Conservation (phyloP, 2,113 vertebrate species). For the Hypocryptadius cinnamomeus region DNA sequence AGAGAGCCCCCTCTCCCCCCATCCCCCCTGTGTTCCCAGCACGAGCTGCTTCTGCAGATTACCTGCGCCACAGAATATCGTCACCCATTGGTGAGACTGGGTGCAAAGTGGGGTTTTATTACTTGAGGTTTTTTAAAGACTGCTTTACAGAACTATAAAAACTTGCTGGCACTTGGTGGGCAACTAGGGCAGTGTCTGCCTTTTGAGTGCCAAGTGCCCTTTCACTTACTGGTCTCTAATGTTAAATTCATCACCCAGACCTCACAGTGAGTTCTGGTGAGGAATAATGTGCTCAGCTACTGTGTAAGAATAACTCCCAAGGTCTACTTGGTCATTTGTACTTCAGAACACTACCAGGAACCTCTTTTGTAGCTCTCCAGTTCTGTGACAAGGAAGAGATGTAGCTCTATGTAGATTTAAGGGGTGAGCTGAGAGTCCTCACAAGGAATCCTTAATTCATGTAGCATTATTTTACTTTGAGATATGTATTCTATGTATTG, state of each 20-base stretch:
- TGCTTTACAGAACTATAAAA: background rate
- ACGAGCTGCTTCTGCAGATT: conserved; percentile 86
- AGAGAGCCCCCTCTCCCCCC: conserved; percentile 85
- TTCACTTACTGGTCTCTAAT: background rate
- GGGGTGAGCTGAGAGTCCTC: background rate
- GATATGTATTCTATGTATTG: background rate
- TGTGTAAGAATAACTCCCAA: background rate
- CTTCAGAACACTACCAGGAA: background rate
- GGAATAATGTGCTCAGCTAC: background rate
- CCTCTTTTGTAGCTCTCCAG: background rate
- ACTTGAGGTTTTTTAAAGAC: background rate
- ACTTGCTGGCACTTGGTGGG: background rate
- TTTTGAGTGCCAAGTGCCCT: background rate
- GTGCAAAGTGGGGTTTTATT: accelerated
- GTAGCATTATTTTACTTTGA: background rate
- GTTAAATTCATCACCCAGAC: background rate
- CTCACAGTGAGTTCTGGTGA: background rate
- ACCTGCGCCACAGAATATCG: conserved; percentile 80
- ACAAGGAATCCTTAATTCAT: background rate
- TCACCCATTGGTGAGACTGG: conserved; percentile 70
- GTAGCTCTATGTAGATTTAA: background rate
- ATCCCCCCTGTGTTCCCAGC: conserved; percentile 77
- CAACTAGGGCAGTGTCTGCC: background rate
- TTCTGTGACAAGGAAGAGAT: background rate
- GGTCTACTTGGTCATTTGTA: background rate